Conservation (phyloP, 2,113 vertebrate species). For the Ceyx melanurus region DNA sequence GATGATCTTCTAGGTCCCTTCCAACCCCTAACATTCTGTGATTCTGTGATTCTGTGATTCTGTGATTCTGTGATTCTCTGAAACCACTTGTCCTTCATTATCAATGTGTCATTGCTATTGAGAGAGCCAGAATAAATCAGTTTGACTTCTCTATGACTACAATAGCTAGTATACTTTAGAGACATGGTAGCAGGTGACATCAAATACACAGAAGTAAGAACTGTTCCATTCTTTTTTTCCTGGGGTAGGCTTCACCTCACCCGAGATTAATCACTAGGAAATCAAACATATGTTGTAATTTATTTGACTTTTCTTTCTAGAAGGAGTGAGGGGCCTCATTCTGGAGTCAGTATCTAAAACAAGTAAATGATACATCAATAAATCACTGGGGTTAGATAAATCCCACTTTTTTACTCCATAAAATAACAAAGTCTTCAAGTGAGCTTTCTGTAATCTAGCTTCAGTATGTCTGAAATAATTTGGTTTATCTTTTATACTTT, state of each 20-base stretch:
- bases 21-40: too few species aligned
- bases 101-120: slow-evolving; percentile 24
- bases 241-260: neutral
- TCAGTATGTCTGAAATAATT: neutral
- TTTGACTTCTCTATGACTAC: slow-evolving; percentile 14
- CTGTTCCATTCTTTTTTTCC: neutral
- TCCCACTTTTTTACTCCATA: neutral
- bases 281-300: neutral
- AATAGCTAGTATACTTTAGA: slow-evolving; percentile 36
- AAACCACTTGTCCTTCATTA: slow-evolving; percentile 53
- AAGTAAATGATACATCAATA: neutral
- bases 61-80: too few species aligned
- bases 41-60: too few species aligned
- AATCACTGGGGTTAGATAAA: neutral
- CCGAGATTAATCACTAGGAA: slow-evolving; percentile 13
- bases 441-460: neutral
- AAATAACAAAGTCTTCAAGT: neutral
- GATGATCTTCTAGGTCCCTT: too few species aligned
- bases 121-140: slow-evolving; percentile 37
- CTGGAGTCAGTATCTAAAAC: neutral
- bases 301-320: neutral
- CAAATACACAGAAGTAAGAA: neutral
- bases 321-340: neutral
- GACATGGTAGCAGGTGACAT: slow-evolving; percentile 6
- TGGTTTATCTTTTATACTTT: neutral